phyloP scores from a whole-genome alignment of 2,113 vertebrate species.

The Atractosteus spatula region DNA sequence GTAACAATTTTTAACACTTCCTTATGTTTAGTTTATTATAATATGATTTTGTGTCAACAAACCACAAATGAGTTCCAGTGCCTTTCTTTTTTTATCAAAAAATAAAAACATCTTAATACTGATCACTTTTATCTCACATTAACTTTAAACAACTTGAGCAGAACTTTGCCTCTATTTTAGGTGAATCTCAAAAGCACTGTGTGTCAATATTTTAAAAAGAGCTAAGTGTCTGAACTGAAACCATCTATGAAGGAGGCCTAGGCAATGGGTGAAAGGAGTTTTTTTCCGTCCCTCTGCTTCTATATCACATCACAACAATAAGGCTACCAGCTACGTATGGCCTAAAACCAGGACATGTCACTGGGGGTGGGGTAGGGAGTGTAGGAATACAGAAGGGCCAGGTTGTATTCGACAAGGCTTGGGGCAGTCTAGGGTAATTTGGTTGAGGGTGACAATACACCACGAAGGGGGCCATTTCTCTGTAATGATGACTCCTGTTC shows the following conservation, averaged over 20 bases:
- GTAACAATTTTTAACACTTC: conserved; percentile 22
- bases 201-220: conserved; percentile 14
- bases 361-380: too few species aligned
- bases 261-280: background rate
- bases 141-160: conserved; percentile 36
- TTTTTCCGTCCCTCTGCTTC: background rate
- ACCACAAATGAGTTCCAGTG: conserved; percentile 64
- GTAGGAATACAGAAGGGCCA: too few species aligned
- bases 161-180: conserved; percentile 29
- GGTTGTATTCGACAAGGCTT: too few species aligned
- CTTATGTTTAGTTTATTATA: conserved; percentile 22
- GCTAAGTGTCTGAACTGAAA: background rate
- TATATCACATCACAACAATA: background rate
- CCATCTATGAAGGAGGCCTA: too few species aligned
- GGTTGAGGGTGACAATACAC: too few species aligned
- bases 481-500: too few species aligned
- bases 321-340: background rate
- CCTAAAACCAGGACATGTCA: background rate
- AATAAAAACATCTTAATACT: conserved; percentile 39
- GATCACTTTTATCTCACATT: conserved; percentile 32
- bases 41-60: conserved; percentile 24
- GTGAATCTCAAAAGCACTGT: conserved; percentile 30
- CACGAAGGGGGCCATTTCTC: too few species aligned
- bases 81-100: conserved; percentile 52
- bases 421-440: too few species aligned